These are phyloP conservation scores for Tauraco erythrolophus DNA, from an alignment of 2,113 vertebrate species.

Conservation along the genomic window DNA sequence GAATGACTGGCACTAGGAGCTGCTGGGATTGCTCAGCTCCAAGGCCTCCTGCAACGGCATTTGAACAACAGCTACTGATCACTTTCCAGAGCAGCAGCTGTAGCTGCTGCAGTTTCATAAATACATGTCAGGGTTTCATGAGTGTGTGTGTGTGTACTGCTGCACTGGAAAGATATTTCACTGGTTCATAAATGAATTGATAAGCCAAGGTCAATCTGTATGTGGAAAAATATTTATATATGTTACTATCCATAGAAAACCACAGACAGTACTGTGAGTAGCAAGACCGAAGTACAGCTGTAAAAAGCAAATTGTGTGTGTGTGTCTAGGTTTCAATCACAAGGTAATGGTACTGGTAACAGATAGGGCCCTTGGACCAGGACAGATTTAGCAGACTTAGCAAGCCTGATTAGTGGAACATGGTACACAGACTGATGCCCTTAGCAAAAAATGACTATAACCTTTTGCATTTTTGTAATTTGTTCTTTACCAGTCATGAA, in stretches of 20 bases:
- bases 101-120: background rate
- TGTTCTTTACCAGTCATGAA: background rate
- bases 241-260: background rate
- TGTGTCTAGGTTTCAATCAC: background rate
- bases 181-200: background rate
- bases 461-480: background rate
- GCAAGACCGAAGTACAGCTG: background rate
- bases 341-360: background rate
- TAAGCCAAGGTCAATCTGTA: background rate
- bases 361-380: background rate
- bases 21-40: background rate
- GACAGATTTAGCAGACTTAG: background rate
- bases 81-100: slow-evolving; percentile 12
- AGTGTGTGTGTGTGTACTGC: background rate
- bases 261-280: background rate
- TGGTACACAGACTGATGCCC: background rate
- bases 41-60: background rate
- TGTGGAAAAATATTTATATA: background rate
- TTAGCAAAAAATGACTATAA: background rate
- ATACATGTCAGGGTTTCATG: background rate
- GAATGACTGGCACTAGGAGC: background rate
- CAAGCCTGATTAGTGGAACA: background rate
- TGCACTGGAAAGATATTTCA: background rate
- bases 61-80: slow-evolving; percentile 24
- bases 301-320: background rate